Base-by-base conservation (phyloP, 1,140 invertebrate species). In the Batillaria attramentaria region DNA sequence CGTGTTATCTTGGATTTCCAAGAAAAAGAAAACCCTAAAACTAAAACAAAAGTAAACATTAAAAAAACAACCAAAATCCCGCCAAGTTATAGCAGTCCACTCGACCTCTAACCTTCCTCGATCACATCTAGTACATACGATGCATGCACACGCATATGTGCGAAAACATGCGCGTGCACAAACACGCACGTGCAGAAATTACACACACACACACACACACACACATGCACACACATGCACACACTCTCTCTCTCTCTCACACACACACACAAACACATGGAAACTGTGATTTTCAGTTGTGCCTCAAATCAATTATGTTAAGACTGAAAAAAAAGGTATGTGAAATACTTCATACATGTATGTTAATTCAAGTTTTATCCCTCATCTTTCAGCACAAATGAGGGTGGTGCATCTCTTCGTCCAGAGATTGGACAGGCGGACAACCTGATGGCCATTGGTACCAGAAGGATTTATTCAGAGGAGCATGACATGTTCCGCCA, bases 401-500 rank as follows among this genome's bases (percentile, higher is more conserved):
- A 18, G 35, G 20, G 24, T 20, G 20, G 3, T 6, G 54, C 24
- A 18, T 18, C 72, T 24, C 8, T 41, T 41, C 72, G 72, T 1
- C 35, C 54, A 16, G 72, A 74, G 20, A 46, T 39, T 33, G 46
- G 50, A 42, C 81, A 92, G 80, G 84, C 89, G 54, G 65, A 79
- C 28, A 87, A 77, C 69, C 79, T 92, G 84, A 89, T 90, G 82
- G 92, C 92, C 77, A 91, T 92, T 83, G 92, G 92, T 13, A 90
- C 88, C 10, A 84, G 92, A 68, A 35, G 82, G 33, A 91, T 92
- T 10, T 92, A 92, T 79, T 88, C 86, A 46, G 85, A 90, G 81
- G 92, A 92, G 62, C 91, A 92, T 85, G 92, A 92, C 82, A 90
- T 92, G 10, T 91, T 92, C 46, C 78, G 92, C 66, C 84, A 90